Conservation (phyloP, 2,888 invertebrate genomes). For the Eilema caniola region DNA sequence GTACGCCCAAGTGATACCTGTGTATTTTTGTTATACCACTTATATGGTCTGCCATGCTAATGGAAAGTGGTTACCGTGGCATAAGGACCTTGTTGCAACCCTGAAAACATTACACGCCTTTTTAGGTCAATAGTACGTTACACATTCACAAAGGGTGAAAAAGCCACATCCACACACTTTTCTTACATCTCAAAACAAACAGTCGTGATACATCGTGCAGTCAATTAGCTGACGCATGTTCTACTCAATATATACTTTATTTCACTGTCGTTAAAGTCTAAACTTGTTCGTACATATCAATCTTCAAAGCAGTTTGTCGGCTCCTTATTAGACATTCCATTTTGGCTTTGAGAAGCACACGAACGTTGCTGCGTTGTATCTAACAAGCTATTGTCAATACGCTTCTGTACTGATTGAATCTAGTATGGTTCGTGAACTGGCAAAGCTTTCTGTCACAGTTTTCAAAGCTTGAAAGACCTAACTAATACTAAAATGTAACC, state of each 20-base stretch:
- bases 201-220: slow-evolving; percentile 51
- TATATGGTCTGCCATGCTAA: no score
- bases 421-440: neutral
- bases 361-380: slow-evolving; percentile 22
- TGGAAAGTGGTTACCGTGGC: no score
- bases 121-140: neutral
- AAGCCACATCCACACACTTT: slow-evolving; percentile 35
- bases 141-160: neutral
- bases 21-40: no score
- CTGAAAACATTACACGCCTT: neutral
- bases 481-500: neutral
- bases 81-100: no score
- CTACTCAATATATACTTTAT: slow-evolving; percentile 35
- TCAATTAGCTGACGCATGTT: slow-evolving; percentile 49
- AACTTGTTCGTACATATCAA: slow-evolving; percentile 27
- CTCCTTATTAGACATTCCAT: slow-evolving; percentile 61
- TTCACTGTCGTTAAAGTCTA: slow-evolving; percentile 25
- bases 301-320: slow-evolving; percentile 51
- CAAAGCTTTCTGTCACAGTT: neutral
- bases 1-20: no score
- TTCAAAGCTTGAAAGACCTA: neutral
- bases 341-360: slow-evolving; percentile 43
- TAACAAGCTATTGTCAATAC: slow-evolving; percentile 27
- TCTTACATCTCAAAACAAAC: slow-evolving; percentile 55
- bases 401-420: slow-evolving; percentile 3